phyloP scores from a whole-genome alignment of 1,140 invertebrate species.

The Lanistes nyassanus region DNA sequence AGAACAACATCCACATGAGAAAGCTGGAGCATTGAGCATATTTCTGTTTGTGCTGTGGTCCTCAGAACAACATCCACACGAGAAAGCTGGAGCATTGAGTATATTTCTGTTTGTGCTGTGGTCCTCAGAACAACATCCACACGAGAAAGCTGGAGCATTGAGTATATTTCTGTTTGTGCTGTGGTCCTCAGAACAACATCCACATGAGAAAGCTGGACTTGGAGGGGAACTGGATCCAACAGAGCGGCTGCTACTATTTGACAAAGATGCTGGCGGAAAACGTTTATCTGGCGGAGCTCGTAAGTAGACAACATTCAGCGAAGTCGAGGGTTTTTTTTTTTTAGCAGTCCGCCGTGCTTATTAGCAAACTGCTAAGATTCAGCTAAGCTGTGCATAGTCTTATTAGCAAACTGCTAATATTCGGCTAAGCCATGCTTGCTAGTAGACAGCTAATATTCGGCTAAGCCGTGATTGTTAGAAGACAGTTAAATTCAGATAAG shows the following conservation, averaged over 20 bases:
- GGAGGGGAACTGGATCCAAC: constrained; percentile 57
- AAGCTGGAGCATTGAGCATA: neutral
- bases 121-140: constrained; percentile 29
- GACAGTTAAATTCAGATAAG: too few relatives aligned
- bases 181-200: constrained; percentile 47
- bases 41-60: constrained; percentile 1
- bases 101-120: neutral
- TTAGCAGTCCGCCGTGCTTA: too few relatives aligned
- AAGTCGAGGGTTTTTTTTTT: too few relatives aligned
- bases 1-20: neutral
- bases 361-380: too few relatives aligned
- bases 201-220: constrained; percentile 52
- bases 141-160: constrained; percentile 53
- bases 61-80: neutral
- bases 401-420: too few relatives aligned
- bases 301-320: too few relatives aligned
- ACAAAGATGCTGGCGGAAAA: constrained; percentile 55
- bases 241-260: constrained; percentile 45
- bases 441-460: too few relatives aligned
- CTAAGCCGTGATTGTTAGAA: too few relatives aligned
- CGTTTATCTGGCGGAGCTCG: constrained; percentile 56
- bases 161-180: constrained; percentile 12
- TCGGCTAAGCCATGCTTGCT: too few relatives aligned
- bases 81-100: neutral
- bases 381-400: too few relatives aligned